Percentiles rank a stretch among this genome's conserved stretches.
These are phyloP conservation scores for Cirrhinus molitorella DNA, from an alignment of 2,797 vertebrate species.

Conservation along the genomic window DNA sequence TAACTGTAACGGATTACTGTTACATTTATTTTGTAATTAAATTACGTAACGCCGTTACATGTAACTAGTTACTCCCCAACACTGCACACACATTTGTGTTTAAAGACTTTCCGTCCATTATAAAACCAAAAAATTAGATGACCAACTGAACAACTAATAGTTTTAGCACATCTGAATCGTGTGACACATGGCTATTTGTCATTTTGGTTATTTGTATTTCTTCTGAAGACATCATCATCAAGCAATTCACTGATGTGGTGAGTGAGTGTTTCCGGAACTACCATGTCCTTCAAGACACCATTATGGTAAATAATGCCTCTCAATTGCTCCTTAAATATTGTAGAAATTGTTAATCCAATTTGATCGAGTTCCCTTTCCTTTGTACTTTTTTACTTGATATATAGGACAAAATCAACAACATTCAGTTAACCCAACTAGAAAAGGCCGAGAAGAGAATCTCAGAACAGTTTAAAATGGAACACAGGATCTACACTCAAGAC, in stretches of 20 bases:
- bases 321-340: neutral
- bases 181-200: too few species aligned
- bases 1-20: too few species aligned
- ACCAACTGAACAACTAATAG: neutral
- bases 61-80: too few species aligned
- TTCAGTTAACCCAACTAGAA: conserved; percentile 63
- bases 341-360: neutral
- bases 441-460: too few species aligned
- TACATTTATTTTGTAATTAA: too few species aligned
- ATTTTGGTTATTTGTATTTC: neutral
- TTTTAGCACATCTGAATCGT: neutral
- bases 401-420: conserved; percentile 67
- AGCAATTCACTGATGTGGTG: conserved; percentile 44
- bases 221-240: conserved; percentile 48
- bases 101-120: neutral
- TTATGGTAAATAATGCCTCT: conserved; percentile 49
- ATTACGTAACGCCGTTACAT: too few species aligned
- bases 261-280: conserved; percentile 48
- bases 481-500: conserved; percentile 80
- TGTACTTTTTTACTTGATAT: neutral
- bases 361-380: neutral
- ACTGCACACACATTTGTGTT: too few species aligned
- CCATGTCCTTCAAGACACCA: conserved; percentile 50
- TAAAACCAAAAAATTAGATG: neutral
- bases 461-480: conserved; percentile 70